Evolutionary conservation across 2,797 vertebrate genomes (phyloP).

Genomic region (Menidia menidia): DNA sequence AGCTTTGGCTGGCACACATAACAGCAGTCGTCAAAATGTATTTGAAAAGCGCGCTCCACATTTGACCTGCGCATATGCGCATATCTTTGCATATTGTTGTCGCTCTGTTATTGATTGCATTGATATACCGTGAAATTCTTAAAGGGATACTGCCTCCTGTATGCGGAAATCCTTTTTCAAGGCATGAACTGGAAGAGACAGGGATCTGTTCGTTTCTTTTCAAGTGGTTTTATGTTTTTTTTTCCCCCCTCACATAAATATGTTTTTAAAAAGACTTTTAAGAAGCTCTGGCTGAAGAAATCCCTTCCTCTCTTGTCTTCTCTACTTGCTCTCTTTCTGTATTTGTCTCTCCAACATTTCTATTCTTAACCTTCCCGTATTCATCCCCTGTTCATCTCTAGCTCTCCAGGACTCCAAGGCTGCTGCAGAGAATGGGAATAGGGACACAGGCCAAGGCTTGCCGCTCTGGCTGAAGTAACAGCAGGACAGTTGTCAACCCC

Average conservation of each 20-base stretch:
- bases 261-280: conserved; percentile 37
- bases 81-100: conserved; percentile 86
- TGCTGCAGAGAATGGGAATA: conserved; percentile 84
- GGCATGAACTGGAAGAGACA: conserved; percentile 43
- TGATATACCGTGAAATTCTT: conserved; percentile 84
- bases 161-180: conserved; percentile 73
- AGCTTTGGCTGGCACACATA: conserved; percentile 77
- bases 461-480: conserved; percentile 82
- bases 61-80: conserved; percentile 86
- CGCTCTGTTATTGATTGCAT: conserved; percentile 85
- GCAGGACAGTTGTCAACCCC: conserved; percentile 80
- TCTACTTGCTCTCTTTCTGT: conserved; percentile 60
- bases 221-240: conserved; percentile 26
- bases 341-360: conserved; percentile 62
- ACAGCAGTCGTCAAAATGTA: conserved; percentile 84
- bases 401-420: conserved; percentile 76
- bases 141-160: conserved; percentile 80
- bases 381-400: conserved; percentile 69
- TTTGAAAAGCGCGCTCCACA: conserved; percentile 86
- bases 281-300: conserved; percentile 12
- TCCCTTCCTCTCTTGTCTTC: conserved; percentile 24
- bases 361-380: conserved; percentile 76
- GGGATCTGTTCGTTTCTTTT: conserved; percentile 19
- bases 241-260: conserved; percentile 2
- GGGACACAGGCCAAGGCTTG: conserved; percentile 80